These are phyloP conservation scores for Willisornis vidua DNA, from an alignment of 2,113 vertebrate genomes.

Conservation along the genomic window DNA sequence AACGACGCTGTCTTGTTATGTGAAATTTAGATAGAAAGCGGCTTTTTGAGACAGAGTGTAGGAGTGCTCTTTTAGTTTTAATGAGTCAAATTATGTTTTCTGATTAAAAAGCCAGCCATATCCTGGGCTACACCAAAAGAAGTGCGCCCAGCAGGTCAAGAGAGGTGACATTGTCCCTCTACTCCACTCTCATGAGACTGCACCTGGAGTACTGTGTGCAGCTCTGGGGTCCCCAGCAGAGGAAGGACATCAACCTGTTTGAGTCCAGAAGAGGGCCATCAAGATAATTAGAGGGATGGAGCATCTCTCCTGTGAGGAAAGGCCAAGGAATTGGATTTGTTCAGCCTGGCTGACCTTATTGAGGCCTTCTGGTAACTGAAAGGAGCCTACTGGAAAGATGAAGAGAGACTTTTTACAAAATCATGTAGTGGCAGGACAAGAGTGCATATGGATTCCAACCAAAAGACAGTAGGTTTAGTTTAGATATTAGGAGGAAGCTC, in stretches of 20 bases:
- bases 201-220: not conserved
- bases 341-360: not conserved
- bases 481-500: not conserved
- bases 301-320: not conserved
- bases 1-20: not conserved
- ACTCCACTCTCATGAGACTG: not conserved
- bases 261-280: not conserved
- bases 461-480: not conserved
- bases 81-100: not conserved
- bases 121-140: not conserved
- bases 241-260: not conserved
- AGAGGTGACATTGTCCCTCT: not conserved
- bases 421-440: not conserved
- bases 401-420: not conserved
- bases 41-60: not conserved
- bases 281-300: not conserved
- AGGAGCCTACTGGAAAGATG: not conserved
- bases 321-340: rapidly evolving
- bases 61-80: not conserved
- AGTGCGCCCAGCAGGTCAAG: not conserved
- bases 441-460: not conserved
- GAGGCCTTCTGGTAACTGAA: not conserved
- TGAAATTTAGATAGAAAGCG: not conserved
- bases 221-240: not conserved
- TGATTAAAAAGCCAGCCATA: not conserved